Evolutionary conservation across 2,797 vertebrate species (phyloP), one percentile per base, ranked within the genome.

Genomic region (Rhynchonycteris naso): DNA sequence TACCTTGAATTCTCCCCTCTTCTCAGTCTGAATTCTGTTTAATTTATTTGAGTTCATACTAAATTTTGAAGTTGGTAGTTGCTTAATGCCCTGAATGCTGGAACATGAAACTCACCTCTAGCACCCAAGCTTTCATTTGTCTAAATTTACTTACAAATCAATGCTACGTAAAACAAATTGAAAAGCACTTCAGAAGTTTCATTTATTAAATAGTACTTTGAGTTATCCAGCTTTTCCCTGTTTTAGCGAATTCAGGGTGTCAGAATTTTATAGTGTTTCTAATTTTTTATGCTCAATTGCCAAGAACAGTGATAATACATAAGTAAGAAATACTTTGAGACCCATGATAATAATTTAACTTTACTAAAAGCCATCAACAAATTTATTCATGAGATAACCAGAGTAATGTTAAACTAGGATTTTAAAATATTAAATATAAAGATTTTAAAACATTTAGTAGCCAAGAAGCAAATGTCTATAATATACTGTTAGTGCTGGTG

Each of bases 121-220:
- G 10, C 52, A 79, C 56, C 38, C 47, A 81, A 91, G 21, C 21
- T 88, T 72, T 58, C 61, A 56, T 59, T 82, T 88, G 18, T 59
- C 35, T 61, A 38, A 33, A 3, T 35, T 95, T 91, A 93, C 90
- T 94, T 92, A 71, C 4, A 94, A 90, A 90, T 93, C 84, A 94
- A 59, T 95, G 21, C 4, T 65, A 54, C 26, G 82, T 28, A 92
- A 93, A 92, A 84, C 16, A 8, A 54, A 75, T 69, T 82, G 52
- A 26, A 92, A 94, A 92, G 52, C 30, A 71, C 18, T 84, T 83
- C 58, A 94, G 52, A 90, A 96, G n/a, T 90, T n/a, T 88, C 58
- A 88, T 65, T 88, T 90, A 90, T 90, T 15, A 93, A 90, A 76
- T 26, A 66, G 4, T 54, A 69, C 35, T 81, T 80, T 87, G 35